These are phyloP conservation scores for Brachionus paranguensis DNA, from an alignment of 1,140 invertebrate species.

Conservation along the genomic window DNA sequence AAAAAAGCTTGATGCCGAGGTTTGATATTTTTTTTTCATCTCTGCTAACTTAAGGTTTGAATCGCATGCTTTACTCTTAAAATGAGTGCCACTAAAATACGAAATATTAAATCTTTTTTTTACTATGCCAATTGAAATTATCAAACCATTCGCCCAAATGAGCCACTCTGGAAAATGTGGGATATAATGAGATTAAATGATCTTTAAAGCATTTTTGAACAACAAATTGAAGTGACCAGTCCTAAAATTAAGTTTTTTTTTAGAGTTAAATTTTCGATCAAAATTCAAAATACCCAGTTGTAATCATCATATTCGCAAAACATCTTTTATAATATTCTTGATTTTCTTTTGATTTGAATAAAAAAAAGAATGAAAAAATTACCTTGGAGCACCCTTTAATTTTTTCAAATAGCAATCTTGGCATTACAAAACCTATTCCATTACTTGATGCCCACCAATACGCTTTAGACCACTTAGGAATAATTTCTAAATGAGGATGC, in stretches of 20 bases:
- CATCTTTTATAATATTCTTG: background rate
- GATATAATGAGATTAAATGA: background rate
- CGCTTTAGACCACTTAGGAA: background rate
- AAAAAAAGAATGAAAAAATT: background rate
- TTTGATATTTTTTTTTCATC: background rate
- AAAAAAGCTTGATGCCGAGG: background rate
- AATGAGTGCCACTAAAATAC: background rate
- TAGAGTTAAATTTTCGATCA: background rate
- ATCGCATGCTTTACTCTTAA: background rate
- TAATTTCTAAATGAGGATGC: background rate
- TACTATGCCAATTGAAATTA: background rate
- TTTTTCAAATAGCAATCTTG: background rate
- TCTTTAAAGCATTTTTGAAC: conserved; percentile 17
- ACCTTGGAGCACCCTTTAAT: conserved; percentile 3
- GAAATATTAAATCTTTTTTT: background rate
- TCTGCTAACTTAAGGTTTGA: background rate
- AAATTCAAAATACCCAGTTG: conserved; percentile 2
- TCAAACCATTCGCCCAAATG: conserved; percentile 14
- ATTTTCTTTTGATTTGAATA: background rate
- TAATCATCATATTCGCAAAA: conserved; percentile 40
- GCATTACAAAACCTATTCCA: background rate
- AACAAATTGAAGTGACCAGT: conserved; percentile 2
- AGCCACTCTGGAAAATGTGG: conserved; percentile 12
- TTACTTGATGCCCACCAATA: conserved; percentile 31
- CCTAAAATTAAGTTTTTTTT: background rate